A percentile compares a stretch with the other conserved stretches of the same genome.
These are phyloP conservation scores for Ophiothrix spiculata DNA, from an alignment of 35 echinoderm and acorn worm genomes.

Conservation along the genomic window DNA sequence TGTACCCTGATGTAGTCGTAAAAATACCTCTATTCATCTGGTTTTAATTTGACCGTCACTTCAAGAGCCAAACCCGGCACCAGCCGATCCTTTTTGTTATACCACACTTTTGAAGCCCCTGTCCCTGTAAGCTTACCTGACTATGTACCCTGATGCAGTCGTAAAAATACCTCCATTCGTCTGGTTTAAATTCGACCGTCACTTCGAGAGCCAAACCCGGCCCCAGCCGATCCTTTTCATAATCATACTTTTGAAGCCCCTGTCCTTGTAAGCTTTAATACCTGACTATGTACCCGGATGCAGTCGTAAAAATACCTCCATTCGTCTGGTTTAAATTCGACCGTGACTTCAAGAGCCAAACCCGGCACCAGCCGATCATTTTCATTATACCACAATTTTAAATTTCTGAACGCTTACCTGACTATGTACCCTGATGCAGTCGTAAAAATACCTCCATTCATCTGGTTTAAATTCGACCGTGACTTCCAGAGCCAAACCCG, in stretches of 20 bases:
- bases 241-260: too few relatives aligned
- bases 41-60: slow-evolving; percentile 78
- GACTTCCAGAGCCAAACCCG: slow-evolving; percentile 80
- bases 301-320: slow-evolving; percentile 99
- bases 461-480: slow-evolving; percentile 89
- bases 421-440: slow-evolving; percentile 97
- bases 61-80: slow-evolving; percentile 87
- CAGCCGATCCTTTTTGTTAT: slow-evolving; percentile 84
- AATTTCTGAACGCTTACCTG: too few relatives aligned
- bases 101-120: slow-evolving; percentile 92
- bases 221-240: slow-evolving; percentile 78
- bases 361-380: slow-evolving; percentile 82
- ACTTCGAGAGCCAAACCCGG: slow-evolving; percentile 84
- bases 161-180: slow-evolving; percentile 99
- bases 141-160: slow-evolving; percentile 98
- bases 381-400: slow-evolving; percentile 95
- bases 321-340: slow-evolving; percentile 86
- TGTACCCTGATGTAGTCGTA: slow-evolving; percentile 99
- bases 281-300: slow-evolving; percentile 94
- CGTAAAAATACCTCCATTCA: slow-evolving; percentile 99
- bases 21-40: slow-evolving; percentile 97
- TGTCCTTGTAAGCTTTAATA: too few relatives aligned
- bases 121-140: too few relatives aligned
- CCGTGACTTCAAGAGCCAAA: slow-evolving; percentile 70
- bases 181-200: slow-evolving; percentile 82